A percentile compares a stretch with the other conserved stretches of the same genome.
Conservation (phyloP, 1,140 invertebrate species). For the Papilio polyxenes region DNA sequence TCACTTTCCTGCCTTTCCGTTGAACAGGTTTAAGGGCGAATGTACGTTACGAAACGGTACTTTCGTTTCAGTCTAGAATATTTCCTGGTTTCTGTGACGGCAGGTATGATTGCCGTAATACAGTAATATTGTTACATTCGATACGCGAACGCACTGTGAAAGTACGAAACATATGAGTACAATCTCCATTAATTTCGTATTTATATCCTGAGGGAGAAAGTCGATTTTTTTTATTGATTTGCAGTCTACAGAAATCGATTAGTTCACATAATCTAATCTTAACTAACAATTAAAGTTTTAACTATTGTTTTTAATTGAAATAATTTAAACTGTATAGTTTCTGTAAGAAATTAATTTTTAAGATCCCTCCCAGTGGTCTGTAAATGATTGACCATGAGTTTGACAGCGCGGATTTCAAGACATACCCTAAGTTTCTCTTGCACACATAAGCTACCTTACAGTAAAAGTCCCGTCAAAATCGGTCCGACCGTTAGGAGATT, state of each 20-base stretch:
- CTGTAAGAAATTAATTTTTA: no score
- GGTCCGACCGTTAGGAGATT: no score
- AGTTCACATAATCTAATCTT: no score
- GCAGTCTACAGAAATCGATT: not conserved
- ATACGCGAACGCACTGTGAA: conserved; percentile 9
- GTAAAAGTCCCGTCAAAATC: no score
- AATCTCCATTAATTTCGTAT: not conserved
- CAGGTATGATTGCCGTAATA: not conserved
- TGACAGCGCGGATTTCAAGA: no score
- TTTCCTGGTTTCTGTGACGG: conserved; percentile 5
- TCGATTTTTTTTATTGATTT: not conserved
- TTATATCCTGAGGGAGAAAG: not conserved
- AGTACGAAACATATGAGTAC: not conserved
- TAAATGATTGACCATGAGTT: no score
- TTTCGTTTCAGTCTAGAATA: conserved; percentile 20
- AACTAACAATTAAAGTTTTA: no score
- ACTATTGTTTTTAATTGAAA: no score
- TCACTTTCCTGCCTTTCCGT: not conserved
- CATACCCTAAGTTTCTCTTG: no score
- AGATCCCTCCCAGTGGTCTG: no score
- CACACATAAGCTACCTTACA: no score
- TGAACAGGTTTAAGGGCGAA: conserved; percentile 20
- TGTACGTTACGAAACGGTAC: not conserved
- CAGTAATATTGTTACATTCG: not conserved
- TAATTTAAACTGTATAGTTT: no score